Evolutionary conservation across 1,140 invertebrate genomes (phyloP).

Genomic region (Campodea augens): DNA sequence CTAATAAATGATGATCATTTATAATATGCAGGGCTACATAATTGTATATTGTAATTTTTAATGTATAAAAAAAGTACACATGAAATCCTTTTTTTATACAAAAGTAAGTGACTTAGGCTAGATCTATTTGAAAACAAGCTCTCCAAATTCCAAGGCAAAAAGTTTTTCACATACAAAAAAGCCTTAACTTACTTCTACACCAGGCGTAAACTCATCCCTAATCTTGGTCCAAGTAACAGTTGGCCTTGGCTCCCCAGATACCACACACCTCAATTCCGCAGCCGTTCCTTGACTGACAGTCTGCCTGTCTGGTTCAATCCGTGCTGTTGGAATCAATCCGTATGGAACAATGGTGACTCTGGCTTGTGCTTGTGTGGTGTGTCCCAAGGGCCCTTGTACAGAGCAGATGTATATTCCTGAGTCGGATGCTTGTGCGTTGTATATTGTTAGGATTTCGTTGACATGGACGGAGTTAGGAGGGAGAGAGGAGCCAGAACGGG

Average conservation of each 20-base stretch:
- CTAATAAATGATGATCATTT: too few species aligned
- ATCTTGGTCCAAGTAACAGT: conserved; percentile 62
- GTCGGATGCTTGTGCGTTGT: conserved; percentile 40
- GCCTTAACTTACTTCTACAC: conserved; percentile 30
- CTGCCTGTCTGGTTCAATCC: conserved; percentile 40
- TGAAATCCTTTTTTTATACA: too few species aligned
- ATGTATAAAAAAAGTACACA: too few species aligned
- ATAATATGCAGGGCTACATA: too few species aligned
- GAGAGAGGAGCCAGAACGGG: conserved; percentile 18
- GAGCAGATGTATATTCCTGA: conserved; percentile 67
- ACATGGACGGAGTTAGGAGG: conserved; percentile 28
- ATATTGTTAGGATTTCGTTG: conserved; percentile 51
- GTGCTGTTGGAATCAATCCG: conserved; percentile 30
- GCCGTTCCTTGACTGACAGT: conserved; percentile 55
- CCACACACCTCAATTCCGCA: conserved; percentile 54
- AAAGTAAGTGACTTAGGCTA: too few species aligned
- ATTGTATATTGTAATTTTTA: too few species aligned
- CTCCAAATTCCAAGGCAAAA: conserved; percentile 10
- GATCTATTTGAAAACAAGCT: conserved; percentile 4
- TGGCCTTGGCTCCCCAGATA: conserved; percentile 42
- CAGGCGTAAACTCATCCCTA: conserved; percentile 35
- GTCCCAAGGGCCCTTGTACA: conserved; percentile 26
- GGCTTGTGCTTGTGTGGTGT: conserved; percentile 22
- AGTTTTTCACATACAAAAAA: background rate
- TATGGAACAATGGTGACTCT: conserved; percentile 23